Base-by-base conservation (phyloP, 1,140 invertebrate species). In the Chrysoperla carnea region DNA sequence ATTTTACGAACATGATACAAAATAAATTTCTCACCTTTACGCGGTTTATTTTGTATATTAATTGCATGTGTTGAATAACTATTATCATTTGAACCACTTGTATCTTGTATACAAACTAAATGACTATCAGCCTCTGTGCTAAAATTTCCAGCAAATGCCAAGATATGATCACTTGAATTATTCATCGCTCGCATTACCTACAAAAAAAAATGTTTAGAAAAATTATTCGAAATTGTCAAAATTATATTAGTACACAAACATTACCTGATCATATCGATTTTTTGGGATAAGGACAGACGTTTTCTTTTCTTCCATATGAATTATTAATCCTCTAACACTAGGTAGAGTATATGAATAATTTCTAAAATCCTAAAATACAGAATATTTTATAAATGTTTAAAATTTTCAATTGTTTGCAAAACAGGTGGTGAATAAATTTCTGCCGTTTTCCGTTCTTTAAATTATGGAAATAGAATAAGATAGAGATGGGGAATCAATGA, bases 321-420 rank as follows among this genome's bases (percentile, higher is more conserved):
- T 84, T 0, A 74, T 75, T 35, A 90, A 58, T 1, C 86, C 86
- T 40, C 75, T 65, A 2, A 91, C 80, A 17, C 73, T 70, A 2
- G 83, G 81, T 47, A 92, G 59, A 14, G 81, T 84, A 54, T 91
- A 92, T 5, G 83, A 75, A 58, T 78, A 90, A 59, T 87, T 89
- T 41, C 84, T 68, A 58, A 91, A 90, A 66, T 91, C 87, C 68
- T 71, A 51, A 50, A 52, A 50, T 3, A 5, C 5, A 23, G n/a
- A n/a, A n/a, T n/a, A n/a, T n/a, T n/a, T n/a, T n/a, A n/a, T n/a
- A n/a, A n/a, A n/a, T n/a, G n/a, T n/a, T n/a, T n/a, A n/a, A n/a
- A n/a, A n/a, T n/a, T n/a, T n/a, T n/a, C n/a, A n/a, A n/a, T n/a
- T n/a, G n/a, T n/a, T n/a, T n/a, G n/a, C n/a, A n/a, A n/a, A n/a